Percentiles rank a stretch among this genome's conserved stretches.
Conservation (phyloP, 2,113 vertebrate species). For the Romanogobio albipinnatus region DNA sequence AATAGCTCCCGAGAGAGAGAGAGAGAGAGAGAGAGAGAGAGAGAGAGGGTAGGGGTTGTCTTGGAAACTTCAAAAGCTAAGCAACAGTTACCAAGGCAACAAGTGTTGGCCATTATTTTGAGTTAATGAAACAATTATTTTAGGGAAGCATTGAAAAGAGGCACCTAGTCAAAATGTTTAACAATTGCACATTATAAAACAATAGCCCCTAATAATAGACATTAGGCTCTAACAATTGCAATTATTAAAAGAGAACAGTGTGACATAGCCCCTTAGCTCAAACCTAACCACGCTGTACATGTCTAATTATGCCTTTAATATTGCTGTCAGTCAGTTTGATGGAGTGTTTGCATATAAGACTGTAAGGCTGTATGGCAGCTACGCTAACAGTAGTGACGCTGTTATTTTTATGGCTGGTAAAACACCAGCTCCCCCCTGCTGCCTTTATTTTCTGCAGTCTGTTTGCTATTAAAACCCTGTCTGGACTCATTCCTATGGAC, state of each 20-base stretch:
- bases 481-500: conserved; percentile 47
- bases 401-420: conserved; percentile 49
- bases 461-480: conserved; percentile 65
- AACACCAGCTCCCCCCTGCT: conserved; percentile 50
- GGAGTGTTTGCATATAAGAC: conserved; percentile 15
- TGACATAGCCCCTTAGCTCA: not conserved
- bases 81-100: conserved; percentile 67
- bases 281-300: conserved; percentile 3
- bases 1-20: not conserved
- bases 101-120: conserved; percentile 35
- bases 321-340: conserved; percentile 5
- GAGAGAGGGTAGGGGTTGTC: not conserved
- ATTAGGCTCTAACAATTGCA: not conserved
- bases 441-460: conserved; percentile 61
- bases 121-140: not conserved
- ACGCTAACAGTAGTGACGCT: conserved; percentile 48
- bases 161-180: not conserved
- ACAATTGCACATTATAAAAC: conserved; percentile 1
- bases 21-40: no score
- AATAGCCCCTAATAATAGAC: not conserved
- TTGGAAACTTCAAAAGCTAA: conserved; percentile 47
- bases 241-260: not conserved
- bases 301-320: conserved; percentile 11
- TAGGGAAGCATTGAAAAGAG: not conserved
- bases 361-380: conserved; percentile 42